These are phyloP conservation scores for Halcyon smyrnensis DNA, from an alignment of 2,797 vertebrate genomes.

Conservation along the genomic window DNA sequence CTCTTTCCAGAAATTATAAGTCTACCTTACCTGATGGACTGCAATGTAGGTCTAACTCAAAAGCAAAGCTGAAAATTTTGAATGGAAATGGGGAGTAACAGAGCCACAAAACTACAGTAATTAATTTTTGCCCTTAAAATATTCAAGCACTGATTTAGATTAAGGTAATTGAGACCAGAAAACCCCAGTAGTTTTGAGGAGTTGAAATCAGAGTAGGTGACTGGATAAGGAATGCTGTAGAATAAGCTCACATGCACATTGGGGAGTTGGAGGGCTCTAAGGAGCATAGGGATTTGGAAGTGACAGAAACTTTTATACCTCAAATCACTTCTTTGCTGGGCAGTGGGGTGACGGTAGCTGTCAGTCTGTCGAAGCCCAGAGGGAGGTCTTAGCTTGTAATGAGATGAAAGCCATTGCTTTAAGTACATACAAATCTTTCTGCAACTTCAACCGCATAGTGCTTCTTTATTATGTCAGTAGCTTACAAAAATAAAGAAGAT, in stretches of 20 bases:
- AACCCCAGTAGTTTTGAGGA: conserved; percentile 28
- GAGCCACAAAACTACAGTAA: conserved; percentile 46
- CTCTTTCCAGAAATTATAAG: not conserved
- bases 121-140: conserved; percentile 43
- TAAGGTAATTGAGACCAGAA: conserved; percentile 21
- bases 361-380: conserved; percentile 72
- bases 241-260: conserved; percentile 58
- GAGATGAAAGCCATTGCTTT: conserved; percentile 74
- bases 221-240: conserved; percentile 28
- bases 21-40: conserved; percentile 56
- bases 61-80: conserved; percentile 22
- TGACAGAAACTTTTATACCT: conserved; percentile 73
- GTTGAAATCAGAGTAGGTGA: conserved; percentile 56
- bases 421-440: conserved; percentile 61
- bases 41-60: conserved; percentile 32
- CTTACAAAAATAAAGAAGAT: conserved; percentile 60
- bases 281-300: conserved; percentile 61
- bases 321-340: conserved; percentile 73
- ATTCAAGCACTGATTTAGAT: conserved; percentile 18
- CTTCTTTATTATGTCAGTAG: conserved; percentile 48
- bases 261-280: conserved; percentile 53
- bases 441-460: conserved; percentile 53
- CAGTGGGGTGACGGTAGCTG: conserved; percentile 70
- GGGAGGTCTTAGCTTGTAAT: conserved; percentile 73
- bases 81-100: conserved; percentile 32